Evolutionary conservation across 2,113 vertebrate genomes (phyloP).

Genomic region (Datnioides undecimradiatus): DNA sequence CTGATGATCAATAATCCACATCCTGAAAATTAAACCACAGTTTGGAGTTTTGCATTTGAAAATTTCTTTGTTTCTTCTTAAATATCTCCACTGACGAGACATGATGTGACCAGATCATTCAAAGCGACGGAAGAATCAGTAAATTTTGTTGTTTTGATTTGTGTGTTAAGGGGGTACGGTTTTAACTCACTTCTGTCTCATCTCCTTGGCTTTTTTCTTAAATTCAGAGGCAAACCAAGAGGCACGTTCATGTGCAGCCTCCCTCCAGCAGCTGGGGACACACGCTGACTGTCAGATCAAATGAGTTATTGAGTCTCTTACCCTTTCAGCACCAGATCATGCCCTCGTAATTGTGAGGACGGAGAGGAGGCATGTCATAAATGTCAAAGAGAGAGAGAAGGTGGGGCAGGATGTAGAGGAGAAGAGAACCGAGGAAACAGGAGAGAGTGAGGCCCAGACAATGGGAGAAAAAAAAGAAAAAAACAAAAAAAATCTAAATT

Average conservation of each 20-base stretch:
- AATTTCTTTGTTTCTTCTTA: neutral
- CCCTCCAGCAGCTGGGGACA: conserved; percentile 32
- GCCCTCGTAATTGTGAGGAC: conserved; percentile 70
- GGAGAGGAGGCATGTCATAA: conserved; percentile 57
- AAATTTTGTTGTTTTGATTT: neutral
- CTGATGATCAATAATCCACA: conserved; percentile 10
- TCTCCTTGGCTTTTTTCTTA: neutral
- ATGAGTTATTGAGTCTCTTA: conserved; percentile 84
- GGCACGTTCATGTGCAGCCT: conserved; percentile 1
- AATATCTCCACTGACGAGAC: conserved; percentile 6
- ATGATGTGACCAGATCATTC: neutral
- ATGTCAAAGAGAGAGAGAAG: conserved; percentile 40
- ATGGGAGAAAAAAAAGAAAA: neutral
- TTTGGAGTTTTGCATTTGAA: neutral
- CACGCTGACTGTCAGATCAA: conserved; percentile 61
- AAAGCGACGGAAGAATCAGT: conserved; percentile 1
- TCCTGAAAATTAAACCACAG: neutral
- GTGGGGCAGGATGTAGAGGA: neutral
- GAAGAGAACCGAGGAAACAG: conserved; percentile 34
- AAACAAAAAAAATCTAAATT: conserved; percentile 1
- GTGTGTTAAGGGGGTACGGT: neutral
- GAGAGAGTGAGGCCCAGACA: neutral
- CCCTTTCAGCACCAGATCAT: conserved; percentile 82
- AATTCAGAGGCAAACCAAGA: neutral
- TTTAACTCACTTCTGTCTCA: neutral